Base-by-base conservation (phyloP, 2,113 vertebrate species). In the Etia nguti region DNA sequence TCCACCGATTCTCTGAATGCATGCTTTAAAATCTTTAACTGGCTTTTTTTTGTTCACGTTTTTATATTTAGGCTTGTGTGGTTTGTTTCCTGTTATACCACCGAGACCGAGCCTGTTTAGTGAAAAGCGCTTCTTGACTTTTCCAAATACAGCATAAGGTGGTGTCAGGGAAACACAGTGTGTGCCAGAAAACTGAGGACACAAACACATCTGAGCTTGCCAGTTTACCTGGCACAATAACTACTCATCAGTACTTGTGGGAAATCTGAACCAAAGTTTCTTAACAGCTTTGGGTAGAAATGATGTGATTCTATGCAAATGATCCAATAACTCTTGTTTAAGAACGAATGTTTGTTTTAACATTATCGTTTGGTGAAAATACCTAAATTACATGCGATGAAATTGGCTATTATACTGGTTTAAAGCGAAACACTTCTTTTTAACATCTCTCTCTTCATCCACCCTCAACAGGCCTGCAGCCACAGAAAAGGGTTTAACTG, bases 401-500 rank as follows among this genome's bases (percentile, higher is more conserved):
- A 52, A 77, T 34, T n/a, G 4, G 10, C 29, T 22, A 26, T 56
- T 50, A 26, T 86, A 13, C 81, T 4, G 22, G 50, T 83, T 82
- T 9, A 52, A 36, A 75, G 8, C 46, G 10, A n/a, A 16, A n/a
- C 11, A 34, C 15, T 10, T 80, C 50, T 22, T 60, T 20, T 84
- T 70, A 85, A 80, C 12, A 13, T 54, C 38, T 54, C 55, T 75
- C 38, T 59, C n/a, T 88, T 43, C 13, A 20, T 86, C 46, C 8
- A 4, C 83, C 79, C 86, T 79, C 70, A 36, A 83, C 92, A 98
- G 98, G 91, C 95, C 96, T 57, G 94, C 96, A 73, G 95, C 96
- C 82, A 97, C 95, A 89, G 95, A 94, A 54, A 81, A 97, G 85
- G 98, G 98, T 79, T 86, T 98, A 43, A 97, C 97, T 0, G 86